These are phyloP conservation scores for Agonopterix subpropinquella DNA, from an alignment of 2,888 invertebrate genomes.

Conservation along the genomic window DNA sequence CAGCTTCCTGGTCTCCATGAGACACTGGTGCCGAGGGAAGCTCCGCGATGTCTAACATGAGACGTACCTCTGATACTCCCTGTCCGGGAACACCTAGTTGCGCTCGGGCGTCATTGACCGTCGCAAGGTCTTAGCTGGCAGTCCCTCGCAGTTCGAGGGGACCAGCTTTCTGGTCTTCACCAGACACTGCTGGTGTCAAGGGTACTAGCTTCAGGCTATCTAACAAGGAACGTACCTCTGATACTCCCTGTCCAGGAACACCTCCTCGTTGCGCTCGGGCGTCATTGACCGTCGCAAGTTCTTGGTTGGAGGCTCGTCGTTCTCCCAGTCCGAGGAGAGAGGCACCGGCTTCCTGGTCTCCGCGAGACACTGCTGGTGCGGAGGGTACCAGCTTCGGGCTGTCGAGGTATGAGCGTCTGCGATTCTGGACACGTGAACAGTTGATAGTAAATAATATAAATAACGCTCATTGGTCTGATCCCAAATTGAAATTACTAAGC, in stretches of 20 bases:
- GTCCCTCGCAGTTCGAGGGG: conserved; percentile 47
- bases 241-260: conserved; percentile 52
- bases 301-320: not conserved
- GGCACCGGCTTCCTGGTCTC: conserved; percentile 22
- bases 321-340: conserved; percentile 51
- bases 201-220: conserved; percentile 48
- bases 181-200: conserved; percentile 27
- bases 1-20: conserved; percentile 20
- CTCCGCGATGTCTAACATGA: too few relatives aligned
- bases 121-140: conserved; percentile 9
- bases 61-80: conserved; percentile 44
- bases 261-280: conserved; percentile 33
- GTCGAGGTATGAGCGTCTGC: conserved; percentile 29
- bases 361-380: conserved; percentile 21
- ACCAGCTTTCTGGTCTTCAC: conserved; percentile 19
- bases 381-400: conserved; percentile 52
- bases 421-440: conserved; percentile 24
- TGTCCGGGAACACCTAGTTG: not conserved
- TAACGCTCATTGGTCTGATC: too few relatives aligned
- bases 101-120: conserved; percentile 2
- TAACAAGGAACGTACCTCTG: conserved; percentile 34
- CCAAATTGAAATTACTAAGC: too few relatives aligned
- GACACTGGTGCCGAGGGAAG: conserved; percentile 22
- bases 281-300: conserved; percentile 22
- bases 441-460: too few relatives aligned